A percentile compares a stretch with the other conserved stretches of the same genome.
These are phyloP conservation scores for Babylonia areolata DNA, from an alignment of 1,140 invertebrate species.

Conservation along the genomic window DNA sequence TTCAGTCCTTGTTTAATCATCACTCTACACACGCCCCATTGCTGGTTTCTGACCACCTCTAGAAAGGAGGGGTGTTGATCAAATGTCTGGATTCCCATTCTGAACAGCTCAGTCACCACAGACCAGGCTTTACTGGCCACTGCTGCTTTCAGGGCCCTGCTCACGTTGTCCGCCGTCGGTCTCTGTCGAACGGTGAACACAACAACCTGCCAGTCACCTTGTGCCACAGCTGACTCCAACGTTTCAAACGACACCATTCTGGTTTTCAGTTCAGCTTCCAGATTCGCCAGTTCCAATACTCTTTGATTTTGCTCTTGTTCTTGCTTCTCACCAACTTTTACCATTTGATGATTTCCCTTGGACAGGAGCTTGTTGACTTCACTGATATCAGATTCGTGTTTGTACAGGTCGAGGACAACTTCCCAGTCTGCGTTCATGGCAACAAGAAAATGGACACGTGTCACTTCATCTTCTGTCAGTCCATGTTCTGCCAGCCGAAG, in stretches of 20 bases:
- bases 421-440: constrained; percentile 3
- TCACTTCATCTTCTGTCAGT: not conserved
- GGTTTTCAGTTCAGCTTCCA: not conserved
- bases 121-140: not conserved
- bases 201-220: not conserved
- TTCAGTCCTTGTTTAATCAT: not conserved
- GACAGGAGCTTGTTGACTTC: not conserved
- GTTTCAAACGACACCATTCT: not conserved
- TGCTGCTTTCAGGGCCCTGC: not conserved
- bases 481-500: not conserved
- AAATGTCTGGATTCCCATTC: not conserved
- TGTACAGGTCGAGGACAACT: not conserved
- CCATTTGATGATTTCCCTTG: not conserved
- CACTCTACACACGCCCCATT: not conserved
- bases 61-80: not conserved
- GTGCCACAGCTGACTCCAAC: not conserved
- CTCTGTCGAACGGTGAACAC: not conserved
- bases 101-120: not conserved
- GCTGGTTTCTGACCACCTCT: not conserved
- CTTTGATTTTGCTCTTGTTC: not conserved
- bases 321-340: no score
- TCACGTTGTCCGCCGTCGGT: not conserved
- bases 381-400: not conserved
- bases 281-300: not conserved
- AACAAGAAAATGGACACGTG: not conserved